These are phyloP conservation scores for Eucriotettix oculatus DNA, from an alignment of 2,888 invertebrate genomes.

Conservation along the genomic window DNA sequence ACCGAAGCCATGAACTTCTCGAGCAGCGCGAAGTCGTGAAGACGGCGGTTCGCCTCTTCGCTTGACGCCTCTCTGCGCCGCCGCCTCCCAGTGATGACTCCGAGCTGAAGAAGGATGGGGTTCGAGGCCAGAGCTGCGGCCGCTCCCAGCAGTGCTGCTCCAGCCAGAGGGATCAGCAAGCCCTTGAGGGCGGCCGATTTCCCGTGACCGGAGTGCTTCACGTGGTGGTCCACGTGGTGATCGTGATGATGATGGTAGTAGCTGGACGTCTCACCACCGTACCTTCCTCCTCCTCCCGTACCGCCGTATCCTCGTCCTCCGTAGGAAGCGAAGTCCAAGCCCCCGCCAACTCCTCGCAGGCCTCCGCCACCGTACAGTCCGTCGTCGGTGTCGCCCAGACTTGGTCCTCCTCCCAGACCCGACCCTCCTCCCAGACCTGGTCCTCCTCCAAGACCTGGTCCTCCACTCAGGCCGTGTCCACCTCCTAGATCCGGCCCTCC, in stretches of 20 bases:
- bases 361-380: no score
- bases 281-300: neutral
- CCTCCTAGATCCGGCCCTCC: no score
- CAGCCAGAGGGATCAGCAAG: conserved; percentile 12
- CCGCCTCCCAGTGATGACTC: conserved; percentile 47
- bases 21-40: conserved; percentile 13
- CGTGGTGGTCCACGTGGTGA: conserved; percentile 1
- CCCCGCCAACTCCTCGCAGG: no score
- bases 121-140: conserved; percentile 63
- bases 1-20: conserved; percentile 18
- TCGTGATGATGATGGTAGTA: conserved; percentile 1
- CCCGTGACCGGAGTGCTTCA: neutral
- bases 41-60: conserved; percentile 3
- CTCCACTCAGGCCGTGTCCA: no score
- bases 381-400: no score
- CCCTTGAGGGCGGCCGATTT: conserved; percentile 7
- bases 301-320: neutral
- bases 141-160: conserved; percentile 44
- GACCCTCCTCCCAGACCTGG: no score
- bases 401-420: no score
- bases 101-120: conserved; percentile 61
- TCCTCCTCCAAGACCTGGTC: no score
- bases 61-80: conserved; percentile 26
- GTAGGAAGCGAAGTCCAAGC: neutral
- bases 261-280: neutral